phyloP scores from a whole-genome alignment of 2,113 vertebrate genomes.

The Gadus macrocephalus region DNA sequence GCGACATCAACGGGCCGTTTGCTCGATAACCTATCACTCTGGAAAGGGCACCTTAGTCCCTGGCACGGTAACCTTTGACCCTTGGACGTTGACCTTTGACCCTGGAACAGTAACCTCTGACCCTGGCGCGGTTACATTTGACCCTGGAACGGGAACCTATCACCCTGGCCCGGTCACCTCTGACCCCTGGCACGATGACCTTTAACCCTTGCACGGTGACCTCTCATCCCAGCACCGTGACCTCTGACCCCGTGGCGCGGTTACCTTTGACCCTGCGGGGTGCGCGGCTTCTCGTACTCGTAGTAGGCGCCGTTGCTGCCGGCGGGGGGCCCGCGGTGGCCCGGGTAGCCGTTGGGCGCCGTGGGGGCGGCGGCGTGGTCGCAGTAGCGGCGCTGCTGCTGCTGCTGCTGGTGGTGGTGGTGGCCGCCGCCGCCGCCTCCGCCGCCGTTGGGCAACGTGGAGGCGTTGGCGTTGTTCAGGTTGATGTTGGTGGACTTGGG shows the following conservation, averaged over 20 bases:
- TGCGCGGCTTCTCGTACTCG: constrained; percentile 79
- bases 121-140: too few species aligned
- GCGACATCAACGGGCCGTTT: too few species aligned
- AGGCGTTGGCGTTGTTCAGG: constrained; percentile 97
- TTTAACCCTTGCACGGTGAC: too few species aligned
- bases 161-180: too few species aligned
- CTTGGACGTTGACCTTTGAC: constrained; percentile 82
- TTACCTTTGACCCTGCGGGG: constrained; percentile 89
- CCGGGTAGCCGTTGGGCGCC: constrained; percentile 79
- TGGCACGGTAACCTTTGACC: constrained; percentile 82
- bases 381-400: constrained; percentile 71
- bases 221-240: too few species aligned
- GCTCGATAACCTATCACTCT: too few species aligned
- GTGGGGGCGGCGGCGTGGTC: constrained; percentile 82
- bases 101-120: constrained; percentile 43
- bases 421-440: too few species aligned
- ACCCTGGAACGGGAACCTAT: too few species aligned
- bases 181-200: too few species aligned
- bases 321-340: constrained; percentile 40
- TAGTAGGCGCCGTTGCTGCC: constrained; percentile 56
- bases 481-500: constrained; percentile 98
- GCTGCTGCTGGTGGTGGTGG: too few species aligned
- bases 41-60: too few species aligned
- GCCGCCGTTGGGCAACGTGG: constrained; percentile 86
- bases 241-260: background rate